Evolutionary conservation across 2,888 invertebrate genomes (phyloP).

Genomic region (Dyspetes luteomarginatus): DNA sequence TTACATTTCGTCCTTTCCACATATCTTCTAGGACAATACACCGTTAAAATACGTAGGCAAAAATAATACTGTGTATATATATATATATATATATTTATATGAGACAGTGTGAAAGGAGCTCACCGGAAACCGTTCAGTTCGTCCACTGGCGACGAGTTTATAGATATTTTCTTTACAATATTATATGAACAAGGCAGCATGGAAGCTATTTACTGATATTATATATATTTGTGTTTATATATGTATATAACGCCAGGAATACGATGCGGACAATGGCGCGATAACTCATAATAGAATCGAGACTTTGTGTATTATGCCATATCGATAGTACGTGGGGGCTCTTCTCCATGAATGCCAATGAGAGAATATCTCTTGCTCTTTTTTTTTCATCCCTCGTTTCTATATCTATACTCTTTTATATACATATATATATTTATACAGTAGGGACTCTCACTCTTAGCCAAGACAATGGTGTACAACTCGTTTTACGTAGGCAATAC

Average conservation of each 20-base stretch:
- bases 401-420: constrained; percentile 58
- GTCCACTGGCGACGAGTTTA: constrained; percentile 53
- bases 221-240: neutral
- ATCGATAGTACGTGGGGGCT: constrained; percentile 78
- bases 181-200: constrained; percentile 52
- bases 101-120: constrained; percentile 50
- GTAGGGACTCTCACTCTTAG: constrained; percentile 34
- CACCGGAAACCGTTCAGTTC: constrained; percentile 61
- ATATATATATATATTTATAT: constrained; percentile 33
- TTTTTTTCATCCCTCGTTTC: constrained; percentile 18
- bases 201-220: neutral
- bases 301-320: constrained; percentile 75
- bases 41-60: constrained; percentile 40
- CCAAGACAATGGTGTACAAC: constrained; percentile 46
- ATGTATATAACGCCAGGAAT: constrained; percentile 25
- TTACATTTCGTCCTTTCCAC: constrained; percentile 12
- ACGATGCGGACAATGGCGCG: constrained; percentile 78
- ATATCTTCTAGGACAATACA: constrained; percentile 50
- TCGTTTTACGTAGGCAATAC: constrained; percentile 55
- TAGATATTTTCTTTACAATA: constrained; percentile 53
- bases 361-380: constrained; percentile 65
- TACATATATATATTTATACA: neutral
- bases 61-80: neutral
- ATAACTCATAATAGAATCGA: constrained; percentile 82
- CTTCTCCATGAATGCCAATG: constrained; percentile 78